These are phyloP conservation scores for Oreochromis tanganicae DNA, from an alignment of 2,113 vertebrate genomes.

Conservation along the genomic window DNA sequence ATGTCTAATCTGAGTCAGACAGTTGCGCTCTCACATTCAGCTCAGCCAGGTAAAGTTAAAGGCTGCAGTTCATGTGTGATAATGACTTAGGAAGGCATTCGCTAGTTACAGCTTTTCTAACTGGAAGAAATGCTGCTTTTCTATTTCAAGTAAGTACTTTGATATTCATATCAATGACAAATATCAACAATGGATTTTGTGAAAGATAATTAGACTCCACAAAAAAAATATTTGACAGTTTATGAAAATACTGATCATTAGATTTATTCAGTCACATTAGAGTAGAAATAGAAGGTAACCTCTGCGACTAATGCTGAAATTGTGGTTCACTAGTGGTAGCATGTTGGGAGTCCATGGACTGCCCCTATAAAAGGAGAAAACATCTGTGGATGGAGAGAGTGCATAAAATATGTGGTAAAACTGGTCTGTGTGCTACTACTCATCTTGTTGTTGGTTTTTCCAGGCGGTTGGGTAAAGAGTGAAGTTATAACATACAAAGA, in stretches of 20 bases:
- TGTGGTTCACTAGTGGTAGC: neutral
- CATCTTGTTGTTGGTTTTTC: neutral
- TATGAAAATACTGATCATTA: neutral
- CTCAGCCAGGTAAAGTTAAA: neutral
- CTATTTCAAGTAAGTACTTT: neutral
- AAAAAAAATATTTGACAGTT: neutral
- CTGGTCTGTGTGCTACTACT: neutral
- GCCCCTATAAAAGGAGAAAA: neutral
- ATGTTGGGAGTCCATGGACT: neutral
- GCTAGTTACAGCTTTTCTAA: neutral
- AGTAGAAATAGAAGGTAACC: neutral
- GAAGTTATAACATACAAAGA: neutral
- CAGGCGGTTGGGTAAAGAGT: neutral
- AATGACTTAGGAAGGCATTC: neutral
- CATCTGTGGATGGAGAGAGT: neutral
- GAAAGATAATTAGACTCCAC: neutral
- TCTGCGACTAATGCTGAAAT: neutral
- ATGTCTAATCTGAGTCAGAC: neutral
- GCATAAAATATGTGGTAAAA: neutral
- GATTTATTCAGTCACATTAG: neutral
- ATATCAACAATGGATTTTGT: neutral
- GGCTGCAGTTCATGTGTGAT: neutral
- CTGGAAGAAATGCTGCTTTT: neutral
- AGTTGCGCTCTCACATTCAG: neutral
- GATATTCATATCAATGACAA: neutral